Conservation (phyloP, 2,113 vertebrate genomes). For the Nothobranchius furzeri region DNA sequence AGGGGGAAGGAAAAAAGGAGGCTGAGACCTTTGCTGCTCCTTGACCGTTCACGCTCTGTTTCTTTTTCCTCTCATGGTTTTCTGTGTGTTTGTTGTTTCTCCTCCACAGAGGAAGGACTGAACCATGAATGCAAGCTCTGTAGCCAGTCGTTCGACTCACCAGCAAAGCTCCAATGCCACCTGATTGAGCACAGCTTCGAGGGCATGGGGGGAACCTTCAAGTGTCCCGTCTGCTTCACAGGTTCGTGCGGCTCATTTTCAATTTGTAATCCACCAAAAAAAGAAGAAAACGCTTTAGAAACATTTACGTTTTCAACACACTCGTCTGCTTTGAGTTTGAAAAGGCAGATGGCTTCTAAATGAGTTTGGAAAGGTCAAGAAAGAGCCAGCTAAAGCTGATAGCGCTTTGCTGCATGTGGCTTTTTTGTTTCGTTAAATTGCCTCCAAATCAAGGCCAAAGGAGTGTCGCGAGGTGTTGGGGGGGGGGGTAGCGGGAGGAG, state of each 20-base stretch:
- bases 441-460: constrained; percentile 70
- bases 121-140: constrained; percentile 99
- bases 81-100: constrained; percentile 65
- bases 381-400: constrained; percentile 41
- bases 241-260: constrained; percentile 75
- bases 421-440: constrained; percentile 74
- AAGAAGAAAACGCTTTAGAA: not conserved
- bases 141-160: constrained; percentile 98
- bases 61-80: constrained; percentile 44
- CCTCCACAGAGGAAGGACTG: constrained; percentile 91
- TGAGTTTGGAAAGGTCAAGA: constrained; percentile 67
- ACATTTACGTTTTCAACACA: constrained; percentile 24
- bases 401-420: constrained; percentile 66
- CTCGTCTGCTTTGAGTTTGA: constrained; percentile 23
- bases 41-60: constrained; percentile 28
- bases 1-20: not conserved
- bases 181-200: constrained; percentile 99
- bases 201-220: constrained; percentile 99
- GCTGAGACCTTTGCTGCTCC: constrained; percentile 27
- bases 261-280: not conserved
- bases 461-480: constrained; percentile 65
- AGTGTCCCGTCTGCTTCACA: constrained; percentile 99
- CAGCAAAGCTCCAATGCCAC: constrained; percentile 98
- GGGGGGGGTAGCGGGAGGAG: constrained; percentile 22
- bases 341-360: constrained; percentile 65